These are phyloP conservation scores for Drymodes brunneopygia DNA, from an alignment of 2,113 vertebrate species.

Conservation along the genomic window DNA sequence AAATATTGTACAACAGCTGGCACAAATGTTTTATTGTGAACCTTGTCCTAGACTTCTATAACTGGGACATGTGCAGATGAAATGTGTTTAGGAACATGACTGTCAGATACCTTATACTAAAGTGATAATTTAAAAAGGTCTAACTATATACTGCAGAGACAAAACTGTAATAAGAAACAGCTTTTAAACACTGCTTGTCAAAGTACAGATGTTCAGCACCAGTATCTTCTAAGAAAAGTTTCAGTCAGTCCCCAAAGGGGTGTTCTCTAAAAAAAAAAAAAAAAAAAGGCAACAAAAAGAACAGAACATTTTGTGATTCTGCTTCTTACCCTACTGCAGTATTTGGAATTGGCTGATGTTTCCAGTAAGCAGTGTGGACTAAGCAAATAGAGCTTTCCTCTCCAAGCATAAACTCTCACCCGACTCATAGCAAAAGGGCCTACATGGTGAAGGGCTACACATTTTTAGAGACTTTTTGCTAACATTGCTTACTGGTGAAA, in stretches of 20 bases:
- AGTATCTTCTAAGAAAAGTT: background rate
- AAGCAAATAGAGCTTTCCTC: background rate
- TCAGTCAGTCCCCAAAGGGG: background rate
- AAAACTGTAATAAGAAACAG: background rate
- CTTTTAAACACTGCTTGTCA: background rate
- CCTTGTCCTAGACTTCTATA: background rate
- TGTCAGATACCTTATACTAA: background rate
- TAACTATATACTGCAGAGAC: background rate
- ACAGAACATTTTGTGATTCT: background rate
- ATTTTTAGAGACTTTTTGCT: background rate
- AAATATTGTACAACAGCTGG: background rate
- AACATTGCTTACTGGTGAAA: background rate
- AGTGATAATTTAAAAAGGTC: background rate
- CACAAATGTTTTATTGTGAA: background rate
- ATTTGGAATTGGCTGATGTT: background rate
- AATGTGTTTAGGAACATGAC: background rate
- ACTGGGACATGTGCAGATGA: background rate
- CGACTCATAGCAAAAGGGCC: background rate
- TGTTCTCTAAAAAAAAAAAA: background rate
- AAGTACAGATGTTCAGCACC: background rate
- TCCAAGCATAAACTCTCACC: background rate
- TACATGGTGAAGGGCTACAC: background rate
- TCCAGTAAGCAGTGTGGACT: background rate
- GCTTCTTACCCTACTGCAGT: background rate
- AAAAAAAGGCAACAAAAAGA: background rate